Conservation (phyloP, 2,113 vertebrate genomes). For the Pseudorectes ferrugineus region DNA sequence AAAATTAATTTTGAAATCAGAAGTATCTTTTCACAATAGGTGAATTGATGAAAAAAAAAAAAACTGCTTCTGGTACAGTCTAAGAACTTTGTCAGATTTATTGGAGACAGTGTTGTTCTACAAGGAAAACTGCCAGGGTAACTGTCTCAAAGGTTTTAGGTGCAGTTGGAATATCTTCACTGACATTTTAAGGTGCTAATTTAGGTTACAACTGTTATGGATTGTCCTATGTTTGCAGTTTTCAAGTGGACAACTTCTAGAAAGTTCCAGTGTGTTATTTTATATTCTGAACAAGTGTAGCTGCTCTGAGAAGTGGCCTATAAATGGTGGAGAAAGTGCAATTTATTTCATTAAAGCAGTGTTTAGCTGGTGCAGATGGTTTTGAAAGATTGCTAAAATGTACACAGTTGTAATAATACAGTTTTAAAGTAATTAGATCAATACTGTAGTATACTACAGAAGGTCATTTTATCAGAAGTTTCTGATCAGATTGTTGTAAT, state of each 20-base stretch:
- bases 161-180: background rate
- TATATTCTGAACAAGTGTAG: background rate
- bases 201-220: background rate
- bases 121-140: background rate
- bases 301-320: background rate
- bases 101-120: background rate
- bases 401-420: background rate
- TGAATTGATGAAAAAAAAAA: background rate
- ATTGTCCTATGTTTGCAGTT: background rate
- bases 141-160: background rate
- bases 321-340: background rate
- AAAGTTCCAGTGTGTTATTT: background rate
- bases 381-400: conserved; percentile 21
- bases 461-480: background rate
- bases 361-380: background rate
- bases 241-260: background rate
- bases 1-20: background rate
- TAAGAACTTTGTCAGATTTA: background rate
- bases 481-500: background rate
- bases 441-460: background rate
- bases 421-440: background rate
- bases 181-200: background rate
- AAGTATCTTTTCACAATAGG: background rate
- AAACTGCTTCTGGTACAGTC: background rate
- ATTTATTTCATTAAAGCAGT: background rate